Evolutionary conservation across 2,888 invertebrate genomes (phyloP), one percentile per base, ranked within the genome.

Genomic region (Leptopilina drosophilae): DNA sequence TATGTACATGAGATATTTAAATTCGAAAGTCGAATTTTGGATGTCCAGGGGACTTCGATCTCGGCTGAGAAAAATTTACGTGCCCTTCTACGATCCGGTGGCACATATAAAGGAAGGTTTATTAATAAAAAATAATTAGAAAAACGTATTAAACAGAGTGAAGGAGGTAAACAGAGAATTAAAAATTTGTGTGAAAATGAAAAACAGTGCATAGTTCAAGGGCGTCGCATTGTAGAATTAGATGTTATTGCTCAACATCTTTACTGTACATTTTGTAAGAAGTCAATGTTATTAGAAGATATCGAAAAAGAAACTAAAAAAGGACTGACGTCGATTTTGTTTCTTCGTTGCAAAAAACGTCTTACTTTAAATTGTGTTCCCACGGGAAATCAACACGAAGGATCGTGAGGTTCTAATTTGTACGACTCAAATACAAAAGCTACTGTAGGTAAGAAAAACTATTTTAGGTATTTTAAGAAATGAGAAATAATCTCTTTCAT

Each of bases 271-370:
- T 46, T 9, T 6, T 56, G 56, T 56, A 56, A 56, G 7, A 7
- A 56, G n/a, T 14, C n/a, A 5, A 86, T 79, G 20, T 76, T 56
- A 3, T 64, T 79, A 8, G 67, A 77, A 9, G 64, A 67, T n/a
- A 77, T 49, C 8, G 76, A 75, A 20, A 40, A 79, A 20, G 79
- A 79, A 69, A 59, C 0, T 2, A 65, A 53, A 62, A n/a, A n/a
- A 14, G 76, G 67, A 20, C 26, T 77, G 12, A 69, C 79, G 2
- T 78, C 73, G 12, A n/a, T 64, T 20, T 73, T 78, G 11, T 12
- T 14, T 6, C 42, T 67, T 1, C 26, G 62, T 40, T 77, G 67
- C 33, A 5, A 26, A 59, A 62, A 77, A 42, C 69, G 67, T 33
- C 46, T 56, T 20, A n/a, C 33, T 20, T 62, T 42, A 46, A 67